Evolutionary conservation across 2,888 invertebrate genomes (phyloP), one percentile per base, ranked within the genome.

Genomic region (Agrilus biguttatus): DNA sequence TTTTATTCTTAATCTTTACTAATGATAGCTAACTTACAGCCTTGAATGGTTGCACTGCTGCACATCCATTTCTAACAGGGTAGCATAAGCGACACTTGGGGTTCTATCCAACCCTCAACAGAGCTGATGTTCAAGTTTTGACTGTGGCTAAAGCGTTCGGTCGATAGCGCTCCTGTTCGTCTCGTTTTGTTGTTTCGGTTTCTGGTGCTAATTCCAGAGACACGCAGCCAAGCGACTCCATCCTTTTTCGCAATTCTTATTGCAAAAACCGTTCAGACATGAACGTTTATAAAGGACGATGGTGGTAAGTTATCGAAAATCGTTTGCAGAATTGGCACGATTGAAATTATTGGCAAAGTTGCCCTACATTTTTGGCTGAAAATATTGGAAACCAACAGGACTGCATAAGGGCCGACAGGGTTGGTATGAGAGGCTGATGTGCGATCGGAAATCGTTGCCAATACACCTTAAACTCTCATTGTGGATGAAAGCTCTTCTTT

Each of bases 371-470:
- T 49, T 53, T 51, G 44, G 55, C 53, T 53, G 54, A 56, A 56
- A 55, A 50, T 59, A 59, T 58, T 50, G 59, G 57, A 59, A 58
- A 59, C 51, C 52, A 54, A 50, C 55, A 57, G 59, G 58, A 50
- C 41, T 38, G 45, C 53, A 59, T 51, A 45, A 53, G 37, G 35
- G 37, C 37, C 38, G 13, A 46, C 41, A 43, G 54, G 55, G 36
- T 47, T 48, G 42, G 44, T 45, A 50, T 53, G 52, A 51, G 50
- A 51, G 47, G 45, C 49, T 49, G 45, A 44, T 42, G 41, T 44
- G 39, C 33, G 56, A 57, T 58, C 53, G 57, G 55, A 57, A 58
- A 57, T 57, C 56, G 56, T 58, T 57, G 55, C 48, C 50, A 45
- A 53, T 53, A 56, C 52, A 53, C 55, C 51, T 50, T 51, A 47